These are phyloP conservation scores for Champsocephalus gunnari DNA, from an alignment of 2,797 vertebrate genomes.

Conservation along the genomic window DNA sequence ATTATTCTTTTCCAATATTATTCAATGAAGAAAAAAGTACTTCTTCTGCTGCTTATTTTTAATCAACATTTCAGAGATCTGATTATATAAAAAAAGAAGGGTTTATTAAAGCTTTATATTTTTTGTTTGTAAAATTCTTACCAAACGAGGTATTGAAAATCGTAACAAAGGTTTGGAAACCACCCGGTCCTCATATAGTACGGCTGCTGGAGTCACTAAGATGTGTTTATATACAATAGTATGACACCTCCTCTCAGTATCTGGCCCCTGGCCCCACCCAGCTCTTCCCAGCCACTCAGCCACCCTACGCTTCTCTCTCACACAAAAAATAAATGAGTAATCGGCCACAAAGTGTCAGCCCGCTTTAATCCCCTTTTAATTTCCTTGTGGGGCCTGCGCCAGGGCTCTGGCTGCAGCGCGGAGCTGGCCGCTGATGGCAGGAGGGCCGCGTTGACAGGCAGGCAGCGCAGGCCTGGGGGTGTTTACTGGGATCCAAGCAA, in stretches of 20 bases:
- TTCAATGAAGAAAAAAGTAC: neutral
- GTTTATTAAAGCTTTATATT: too few relatives aligned
- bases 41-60: neutral
- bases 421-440: conserved; percentile 88
- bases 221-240: conserved; percentile 16
- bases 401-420: conserved; percentile 83
- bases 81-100: neutral
- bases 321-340: conserved; percentile 82
- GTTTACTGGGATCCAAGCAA: conserved; percentile 96
- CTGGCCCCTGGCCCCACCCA: conserved; percentile 42
- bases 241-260: conserved; percentile 17
- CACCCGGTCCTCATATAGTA: too few relatives aligned
- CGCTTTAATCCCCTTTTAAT: conserved; percentile 95
- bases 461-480: conserved; percentile 93
- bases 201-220: conserved; percentile 8
- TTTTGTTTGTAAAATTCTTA: too few relatives aligned
- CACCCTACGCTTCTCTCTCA: conserved; percentile 41
- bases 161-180: neutral
- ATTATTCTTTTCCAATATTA: neutral
- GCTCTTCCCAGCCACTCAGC: conserved; percentile 48
- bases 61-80: neutral
- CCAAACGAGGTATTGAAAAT: neutral
- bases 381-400: conserved; percentile 96
- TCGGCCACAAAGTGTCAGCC: conserved; percentile 85
- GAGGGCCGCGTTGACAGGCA: conserved; percentile 88